phyloP scores from a whole-genome alignment of 2,888 invertebrate species.

The Marasmarcha lunaedactyla region DNA sequence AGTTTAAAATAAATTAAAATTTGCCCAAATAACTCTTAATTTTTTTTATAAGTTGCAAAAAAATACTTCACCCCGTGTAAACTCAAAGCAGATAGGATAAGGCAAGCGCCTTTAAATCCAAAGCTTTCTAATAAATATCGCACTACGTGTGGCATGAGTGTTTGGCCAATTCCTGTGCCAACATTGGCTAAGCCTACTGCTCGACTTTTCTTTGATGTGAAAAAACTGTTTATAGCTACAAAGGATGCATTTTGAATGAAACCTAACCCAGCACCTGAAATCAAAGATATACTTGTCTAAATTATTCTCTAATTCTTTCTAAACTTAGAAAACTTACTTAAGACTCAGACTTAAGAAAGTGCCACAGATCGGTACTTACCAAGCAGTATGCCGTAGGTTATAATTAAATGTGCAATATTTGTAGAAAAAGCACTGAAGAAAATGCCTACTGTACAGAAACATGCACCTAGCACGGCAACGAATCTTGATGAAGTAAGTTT shows the following conservation, averaged over 20 bases:
- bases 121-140: conserved; percentile 73
- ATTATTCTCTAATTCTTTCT: too few relatives aligned
- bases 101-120: conserved; percentile 73
- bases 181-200: conserved; percentile 83
- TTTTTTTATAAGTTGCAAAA: neutral
- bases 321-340: too few relatives aligned
- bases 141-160: conserved; percentile 79
- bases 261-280: conserved; percentile 76
- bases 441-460: conserved; percentile 47
- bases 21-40: neutral
- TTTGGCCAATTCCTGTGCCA: conserved; percentile 81
- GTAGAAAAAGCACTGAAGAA: conserved; percentile 57
- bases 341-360: too few relatives aligned
- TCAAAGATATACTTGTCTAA: too few relatives aligned
- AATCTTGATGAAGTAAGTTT: conserved; percentile 52
- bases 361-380: too few relatives aligned
- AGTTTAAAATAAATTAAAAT: neutral
- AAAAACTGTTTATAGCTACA: conserved; percentile 79
- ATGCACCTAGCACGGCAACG: conserved; percentile 49
- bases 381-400: conserved; percentile 54
- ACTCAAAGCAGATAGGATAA: conserved; percentile 73
- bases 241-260: conserved; percentile 79
- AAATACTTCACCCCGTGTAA: conserved; percentile 69
- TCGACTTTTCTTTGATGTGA: conserved; percentile 73
- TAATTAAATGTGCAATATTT: conserved; percentile 47